phyloP scores from a whole-genome alignment of 2,113 vertebrate species.

The Pomatorhinus ruficollis region DNA sequence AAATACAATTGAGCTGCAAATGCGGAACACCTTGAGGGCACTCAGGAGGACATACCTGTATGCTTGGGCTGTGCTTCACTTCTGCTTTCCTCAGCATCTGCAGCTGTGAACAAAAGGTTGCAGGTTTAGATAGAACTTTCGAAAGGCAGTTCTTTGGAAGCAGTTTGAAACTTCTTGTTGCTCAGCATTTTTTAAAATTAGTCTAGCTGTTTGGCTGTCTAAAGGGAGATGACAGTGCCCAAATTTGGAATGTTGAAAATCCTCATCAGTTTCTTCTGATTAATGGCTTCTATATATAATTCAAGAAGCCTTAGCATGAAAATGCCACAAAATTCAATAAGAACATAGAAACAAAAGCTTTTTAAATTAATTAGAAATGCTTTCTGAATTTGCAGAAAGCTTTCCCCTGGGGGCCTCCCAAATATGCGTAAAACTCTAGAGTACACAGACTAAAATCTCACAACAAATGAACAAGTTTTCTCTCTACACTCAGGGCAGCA shows the following conservation, averaged over 20 bases:
- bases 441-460: background rate
- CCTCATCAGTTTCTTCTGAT: background rate
- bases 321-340: background rate
- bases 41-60: background rate
- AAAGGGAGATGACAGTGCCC: background rate
- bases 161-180: background rate
- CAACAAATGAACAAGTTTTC: background rate
- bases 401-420: background rate
- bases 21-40: background rate
- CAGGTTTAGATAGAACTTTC: background rate
- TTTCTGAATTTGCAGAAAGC: background rate
- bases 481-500: background rate
- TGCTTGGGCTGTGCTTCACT: background rate
- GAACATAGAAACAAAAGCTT: background rate
- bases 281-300: background rate
- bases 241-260: background rate
- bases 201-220: background rate
- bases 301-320: background rate
- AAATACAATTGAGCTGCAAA: background rate
- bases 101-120: background rate
- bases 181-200: background rate
- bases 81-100: background rate
- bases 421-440: background rate
- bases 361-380: constrained; percentile 1
- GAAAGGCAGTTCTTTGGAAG: background rate